Base-by-base conservation (phyloP, 2,888 invertebrate species). In the Gandaritis pyraliata region DNA sequence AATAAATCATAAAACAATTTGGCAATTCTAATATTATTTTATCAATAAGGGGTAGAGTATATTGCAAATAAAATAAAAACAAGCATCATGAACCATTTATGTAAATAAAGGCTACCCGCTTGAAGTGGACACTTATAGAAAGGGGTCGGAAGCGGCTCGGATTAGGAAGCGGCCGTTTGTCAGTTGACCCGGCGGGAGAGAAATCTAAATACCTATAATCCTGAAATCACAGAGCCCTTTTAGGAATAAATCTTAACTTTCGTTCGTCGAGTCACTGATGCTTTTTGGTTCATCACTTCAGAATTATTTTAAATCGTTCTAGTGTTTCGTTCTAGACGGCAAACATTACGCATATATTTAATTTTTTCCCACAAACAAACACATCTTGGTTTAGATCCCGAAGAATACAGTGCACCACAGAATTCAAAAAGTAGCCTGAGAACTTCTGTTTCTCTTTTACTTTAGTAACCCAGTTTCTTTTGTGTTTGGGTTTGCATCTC, bases 151-250 rank as follows among this genome's bases (percentile, higher is more conserved):
- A 61, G 52, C 41, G 53, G 49, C 45, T 23, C 18, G 36, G 58
- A 58, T 58, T 58, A 49, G 52, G 57, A 47, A 52, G 53, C 13
- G 56, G 50, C 47, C 38, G 57, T 58, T 62, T 53, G 61, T 62
- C 53, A 49, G 52, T 54, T 50, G 54, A 52, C 53, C 61, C 52
- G 52, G 48, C 52, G 52, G 48, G 48, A 11, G 11, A 33, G 41
- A 30, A 49, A 57, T 58, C 51, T 51, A 51, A 51, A 51, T 51
- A 51, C 39, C 41, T 41, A 41, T 8, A 38, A 50, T n/a, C 23
- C 30, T n/a, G 46, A 46, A 23, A 46, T 23, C n/a, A 46, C 46
- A 46, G 7, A 12, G 23, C 23, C 46, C 46, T 46, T 46, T 29
- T 1, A 18, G 11, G n/a, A 23, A 39, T 23, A 51, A 51, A 45